Percentiles rank a stretch among this genome's conserved stretches.
These are phyloP conservation scores for Diplogasteroides magnus DNA, from an alignment of 1,140 invertebrate genomes.

Conservation along the genomic window DNA sequence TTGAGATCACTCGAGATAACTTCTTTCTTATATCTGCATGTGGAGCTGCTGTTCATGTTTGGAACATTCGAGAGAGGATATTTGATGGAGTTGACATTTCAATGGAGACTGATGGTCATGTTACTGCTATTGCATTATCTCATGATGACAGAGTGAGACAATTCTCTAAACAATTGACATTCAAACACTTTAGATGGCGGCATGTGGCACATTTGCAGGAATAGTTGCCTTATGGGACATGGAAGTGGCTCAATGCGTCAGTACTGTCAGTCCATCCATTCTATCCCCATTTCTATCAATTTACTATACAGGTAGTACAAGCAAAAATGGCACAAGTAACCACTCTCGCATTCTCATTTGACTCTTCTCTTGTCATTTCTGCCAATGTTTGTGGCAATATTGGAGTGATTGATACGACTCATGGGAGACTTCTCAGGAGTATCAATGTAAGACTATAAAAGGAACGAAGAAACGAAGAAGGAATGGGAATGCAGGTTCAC, in stretches of 20 bases:
- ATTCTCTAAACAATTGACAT: not conserved
- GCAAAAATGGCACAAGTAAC: conserved; percentile 28
- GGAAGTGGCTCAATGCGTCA: conserved; percentile 34
- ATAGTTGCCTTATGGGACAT: conserved; percentile 36
- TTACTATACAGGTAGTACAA: conserved; percentile 22
- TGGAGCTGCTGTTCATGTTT: conserved; percentile 33
- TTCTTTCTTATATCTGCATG: conserved; percentile 31
- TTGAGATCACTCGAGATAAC: conserved; percentile 35
- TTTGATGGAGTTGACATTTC: conserved; percentile 22
- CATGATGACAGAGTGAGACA: conserved; percentile 26
- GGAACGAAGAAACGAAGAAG: too few species aligned
- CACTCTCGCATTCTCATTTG: conserved; percentile 24
- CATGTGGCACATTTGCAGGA: conserved; percentile 36
- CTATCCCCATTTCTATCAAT: not conserved
- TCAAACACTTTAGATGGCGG: conserved; percentile 13
- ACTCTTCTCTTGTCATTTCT: conserved; percentile 19
- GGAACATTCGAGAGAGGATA: conserved; percentile 32
- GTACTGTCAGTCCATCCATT: conserved; percentile 6
- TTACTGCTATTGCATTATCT: conserved; percentile 28
- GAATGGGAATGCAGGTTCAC: too few species aligned
- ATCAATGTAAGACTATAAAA: conserved; percentile 23
- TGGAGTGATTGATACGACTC: conserved; percentile 24
- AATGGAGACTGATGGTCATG: conserved; percentile 28
- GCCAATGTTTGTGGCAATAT: conserved; percentile 29
- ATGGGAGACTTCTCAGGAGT: conserved; percentile 23